These are phyloP conservation scores for Pseudomyrmex flavicornis DNA, from an alignment of 1,140 invertebrate species.

Conservation along the genomic window DNA sequence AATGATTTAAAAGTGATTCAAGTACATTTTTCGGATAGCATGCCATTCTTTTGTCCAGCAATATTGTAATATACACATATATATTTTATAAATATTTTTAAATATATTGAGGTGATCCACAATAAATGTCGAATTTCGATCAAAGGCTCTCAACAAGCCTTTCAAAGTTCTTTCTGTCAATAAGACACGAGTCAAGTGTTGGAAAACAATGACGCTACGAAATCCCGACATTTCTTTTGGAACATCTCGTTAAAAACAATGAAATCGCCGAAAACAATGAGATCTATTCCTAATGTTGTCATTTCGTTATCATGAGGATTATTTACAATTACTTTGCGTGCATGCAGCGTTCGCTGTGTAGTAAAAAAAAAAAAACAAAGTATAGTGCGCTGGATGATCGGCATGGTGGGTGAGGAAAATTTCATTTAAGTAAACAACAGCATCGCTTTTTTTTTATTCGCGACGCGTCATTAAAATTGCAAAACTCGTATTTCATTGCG, in stretches of 20 bases:
- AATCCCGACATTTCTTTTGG: neutral
- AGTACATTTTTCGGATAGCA: neutral
- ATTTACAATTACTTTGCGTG: constrained; percentile 65
- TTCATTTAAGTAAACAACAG: constrained; percentile 10
- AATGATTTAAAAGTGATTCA: constrained; percentile 15
- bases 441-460: neutral
- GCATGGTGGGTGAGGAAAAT: neutral
- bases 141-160: too few relatives aligned
- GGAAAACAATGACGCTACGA: neutral
- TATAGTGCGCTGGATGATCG: neutral
- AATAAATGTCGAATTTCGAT: too few relatives aligned
- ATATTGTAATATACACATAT: too few relatives aligned
- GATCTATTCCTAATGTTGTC: constrained; percentile 36
- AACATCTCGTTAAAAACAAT: constrained; percentile 1
- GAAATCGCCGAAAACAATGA: constrained; percentile 17
- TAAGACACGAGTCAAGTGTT: neutral
- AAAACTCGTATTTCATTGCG: neutral
- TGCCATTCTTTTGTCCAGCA: neutral
- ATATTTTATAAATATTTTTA: too few relatives aligned
- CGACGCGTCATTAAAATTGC: neutral
- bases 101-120: too few relatives aligned
- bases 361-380: neutral
- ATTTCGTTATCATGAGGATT: constrained; percentile 28
- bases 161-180: too few relatives aligned
- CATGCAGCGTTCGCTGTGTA: constrained; percentile 22